Evolutionary conservation across 35 echinoderm and acorn worm species (phyloP).

Genomic region (Diadema setosum): DNA sequence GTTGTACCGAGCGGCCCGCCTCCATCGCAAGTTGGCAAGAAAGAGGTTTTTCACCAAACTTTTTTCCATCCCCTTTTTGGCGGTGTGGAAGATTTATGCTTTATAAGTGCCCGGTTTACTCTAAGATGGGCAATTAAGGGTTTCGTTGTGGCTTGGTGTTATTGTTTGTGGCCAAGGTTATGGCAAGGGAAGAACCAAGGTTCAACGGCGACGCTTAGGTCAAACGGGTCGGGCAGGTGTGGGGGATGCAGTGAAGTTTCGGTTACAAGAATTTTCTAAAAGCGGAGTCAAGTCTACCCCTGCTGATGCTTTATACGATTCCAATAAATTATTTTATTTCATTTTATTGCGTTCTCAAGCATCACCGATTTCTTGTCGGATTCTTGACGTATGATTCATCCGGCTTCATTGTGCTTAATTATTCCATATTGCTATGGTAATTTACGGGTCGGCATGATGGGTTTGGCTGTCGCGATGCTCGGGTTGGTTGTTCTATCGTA

Average conservation of each 20-base stretch:
- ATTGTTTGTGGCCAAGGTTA: slow-evolving; percentile 14
- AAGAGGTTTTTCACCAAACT: neutral
- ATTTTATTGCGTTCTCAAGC: neutral
- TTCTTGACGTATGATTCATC: neutral
- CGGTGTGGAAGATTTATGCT: neutral
- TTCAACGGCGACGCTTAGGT: neutral
- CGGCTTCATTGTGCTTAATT: neutral
- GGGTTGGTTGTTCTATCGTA: neutral
- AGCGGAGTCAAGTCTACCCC: neutral
- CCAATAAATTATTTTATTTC: neutral
- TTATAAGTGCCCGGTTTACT: slow-evolving; percentile 17
- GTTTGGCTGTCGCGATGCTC: neutral
- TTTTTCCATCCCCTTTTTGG: neutral
- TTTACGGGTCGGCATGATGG: neutral
- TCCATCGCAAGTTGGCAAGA: no score
- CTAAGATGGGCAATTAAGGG: slow-evolving; percentile 25
- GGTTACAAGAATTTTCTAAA: neutral
- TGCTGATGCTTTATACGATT: neutral
- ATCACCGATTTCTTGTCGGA: neutral
- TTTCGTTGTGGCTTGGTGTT: slow-evolving; percentile 7
- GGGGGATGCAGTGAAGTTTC: neutral
- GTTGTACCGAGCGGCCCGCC: neutral
- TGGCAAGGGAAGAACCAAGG: neutral
- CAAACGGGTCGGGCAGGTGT: neutral
- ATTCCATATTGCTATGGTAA: neutral